Evolutionary conservation across 2,113 vertebrate genomes (phyloP).

Genomic region (Dasyurus viverrinus): DNA sequence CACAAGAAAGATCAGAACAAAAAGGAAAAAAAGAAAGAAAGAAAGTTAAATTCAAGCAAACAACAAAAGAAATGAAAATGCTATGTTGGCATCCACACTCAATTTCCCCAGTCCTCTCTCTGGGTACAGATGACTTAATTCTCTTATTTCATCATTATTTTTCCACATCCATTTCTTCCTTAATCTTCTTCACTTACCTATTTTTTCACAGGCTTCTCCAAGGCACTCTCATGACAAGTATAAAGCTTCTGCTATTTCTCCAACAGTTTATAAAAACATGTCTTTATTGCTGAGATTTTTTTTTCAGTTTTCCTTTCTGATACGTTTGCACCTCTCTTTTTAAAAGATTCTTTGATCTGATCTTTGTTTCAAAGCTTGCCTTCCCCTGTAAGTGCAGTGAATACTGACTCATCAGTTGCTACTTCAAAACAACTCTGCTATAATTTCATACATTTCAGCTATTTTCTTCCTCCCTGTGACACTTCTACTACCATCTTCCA

Average conservation of each 20-base stretch:
- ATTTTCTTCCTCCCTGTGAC: neutral
- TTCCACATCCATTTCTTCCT: neutral
- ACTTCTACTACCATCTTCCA: neutral
- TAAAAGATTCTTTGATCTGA: neutral
- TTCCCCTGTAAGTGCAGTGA: neutral
- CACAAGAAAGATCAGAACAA: too few species aligned
- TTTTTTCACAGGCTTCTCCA: slow-evolving; percentile 8
- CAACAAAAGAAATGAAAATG: too few species aligned
- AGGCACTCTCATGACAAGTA: neutral
- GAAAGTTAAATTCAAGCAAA: too few species aligned
- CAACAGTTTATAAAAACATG: neutral
- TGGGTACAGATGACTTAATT: neutral
- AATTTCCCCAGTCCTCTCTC: too few species aligned
- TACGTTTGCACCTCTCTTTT: neutral
- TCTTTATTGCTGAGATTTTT: neutral
- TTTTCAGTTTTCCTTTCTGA: neutral
- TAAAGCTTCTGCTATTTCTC: slow-evolving; percentile 15
- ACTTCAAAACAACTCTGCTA: neutral
- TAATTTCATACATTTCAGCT: slow-evolving; percentile 20
- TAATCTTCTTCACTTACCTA: neutral
- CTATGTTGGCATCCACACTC: too few species aligned
- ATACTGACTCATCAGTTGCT: neutral
- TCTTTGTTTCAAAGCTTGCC: neutral
- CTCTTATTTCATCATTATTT: neutral
- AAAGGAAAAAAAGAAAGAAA: too few species aligned